Percentiles rank a stretch among this genome's conserved stretches.
phyloP scores from a whole-genome alignment of 2,113 vertebrate genomes.

The Daubentonia madagascariensis region DNA sequence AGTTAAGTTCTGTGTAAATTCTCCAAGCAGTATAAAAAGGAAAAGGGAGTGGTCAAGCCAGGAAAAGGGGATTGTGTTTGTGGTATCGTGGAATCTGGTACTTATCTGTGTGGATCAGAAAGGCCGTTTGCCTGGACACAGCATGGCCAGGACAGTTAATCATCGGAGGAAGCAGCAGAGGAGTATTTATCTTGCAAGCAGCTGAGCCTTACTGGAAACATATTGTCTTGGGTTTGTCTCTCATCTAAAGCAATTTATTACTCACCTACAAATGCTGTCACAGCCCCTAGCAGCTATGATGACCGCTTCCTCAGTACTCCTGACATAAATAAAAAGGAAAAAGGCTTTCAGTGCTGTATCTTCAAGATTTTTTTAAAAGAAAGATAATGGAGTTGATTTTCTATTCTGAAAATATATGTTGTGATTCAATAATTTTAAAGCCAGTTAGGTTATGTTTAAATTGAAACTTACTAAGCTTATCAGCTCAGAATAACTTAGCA shows the following conservation, averaged over 20 bases:
- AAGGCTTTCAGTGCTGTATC: not conserved
- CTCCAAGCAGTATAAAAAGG: not conserved
- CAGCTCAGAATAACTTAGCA: slow-evolving; percentile 43
- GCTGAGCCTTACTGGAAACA: slow-evolving; percentile 76
- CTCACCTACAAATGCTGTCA: slow-evolving; percentile 77
- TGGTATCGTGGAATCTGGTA: not conserved
- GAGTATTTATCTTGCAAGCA: slow-evolving; percentile 83
- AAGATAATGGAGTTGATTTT: slow-evolving; percentile 19
- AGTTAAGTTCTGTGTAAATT: not conserved
- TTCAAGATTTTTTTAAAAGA: not conserved
- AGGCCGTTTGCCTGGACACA: not conserved
- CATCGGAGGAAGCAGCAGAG: slow-evolving; percentile 72
- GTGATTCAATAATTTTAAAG: slow-evolving; percentile 2
- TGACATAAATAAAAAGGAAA: slow-evolving; percentile 58
- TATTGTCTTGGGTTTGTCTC: slow-evolving; percentile 83
- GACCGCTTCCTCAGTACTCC: slow-evolving; percentile 44
- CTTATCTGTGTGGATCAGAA: not conserved
- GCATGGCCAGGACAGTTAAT: slow-evolving; percentile 76
- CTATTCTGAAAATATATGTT: not conserved
- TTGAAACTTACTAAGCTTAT: slow-evolving; percentile 53
- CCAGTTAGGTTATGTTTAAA: slow-evolving; percentile 56
- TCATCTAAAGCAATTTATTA: slow-evolving; percentile 82
- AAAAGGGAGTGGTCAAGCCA: not conserved
- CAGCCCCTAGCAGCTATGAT: slow-evolving; percentile 1
- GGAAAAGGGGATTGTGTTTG: not conserved